Base-by-base conservation (phyloP, 2,113 vertebrate genomes). In the Amblyornis subalaris region DNA sequence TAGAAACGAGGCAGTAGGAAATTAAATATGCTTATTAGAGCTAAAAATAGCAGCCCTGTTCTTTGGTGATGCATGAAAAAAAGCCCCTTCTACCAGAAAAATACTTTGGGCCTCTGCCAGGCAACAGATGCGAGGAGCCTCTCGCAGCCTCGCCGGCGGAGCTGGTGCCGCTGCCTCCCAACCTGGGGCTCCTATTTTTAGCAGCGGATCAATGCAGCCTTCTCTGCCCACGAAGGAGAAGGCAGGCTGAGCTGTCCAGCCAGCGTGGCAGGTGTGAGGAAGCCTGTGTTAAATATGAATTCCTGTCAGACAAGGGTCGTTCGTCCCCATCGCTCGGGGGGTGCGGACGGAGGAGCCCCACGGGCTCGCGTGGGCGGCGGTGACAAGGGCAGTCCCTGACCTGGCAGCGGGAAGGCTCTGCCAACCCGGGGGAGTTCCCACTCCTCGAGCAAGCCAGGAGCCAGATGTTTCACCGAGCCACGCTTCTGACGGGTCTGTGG, bases 1-100 rank as follows among this genome's bases (percentile, higher is more conserved):
- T 44, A 33, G 48, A 88, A 83, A 93, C 38, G 94, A 95, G 85
- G 79, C 72, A 42, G 93, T 64, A 93, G 93, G 84, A 92, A 95
- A 97, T 95, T 92, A 96, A 96, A 91, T 80, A 93, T 95, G 93
- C 88, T 96, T 84, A 94, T 92, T 84, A 90, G 88, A 57, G 84
- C 92, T 96, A 97, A 96, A 95, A 96, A 94, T 96, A 97, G 84
- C 83, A 62, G 50, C 73, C 76, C 69, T 44, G 78, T 77, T 89
- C 91, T 85, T 92, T 80, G 92, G 95, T 76, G 89, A 96, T 79
- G 92, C 73, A 75, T 72, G 79, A 60, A 60, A 90, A 94, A 94
- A 93, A 88, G 93, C 65, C 93, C 82, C 92, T 93, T 48, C 71
- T 91, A 91, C 75, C 85, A 94, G 88, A 90, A 69, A 90, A 90